These are phyloP conservation scores for Dasypolia templi DNA, from an alignment of 2,888 invertebrate species.

Conservation along the genomic window DNA sequence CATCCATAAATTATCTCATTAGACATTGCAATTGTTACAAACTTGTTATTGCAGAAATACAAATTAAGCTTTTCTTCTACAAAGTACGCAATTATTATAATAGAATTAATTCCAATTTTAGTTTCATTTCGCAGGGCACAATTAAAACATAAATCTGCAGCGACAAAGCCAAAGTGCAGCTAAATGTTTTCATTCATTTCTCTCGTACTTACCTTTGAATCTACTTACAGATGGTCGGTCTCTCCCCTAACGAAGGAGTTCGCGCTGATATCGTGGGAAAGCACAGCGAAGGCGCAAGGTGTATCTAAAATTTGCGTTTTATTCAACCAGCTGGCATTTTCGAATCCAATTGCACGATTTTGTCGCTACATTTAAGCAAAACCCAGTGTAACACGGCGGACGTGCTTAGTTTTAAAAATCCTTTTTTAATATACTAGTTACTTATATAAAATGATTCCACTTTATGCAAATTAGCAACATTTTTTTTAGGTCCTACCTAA, in stretches of 20 bases:
- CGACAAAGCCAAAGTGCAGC: constrained; percentile 67
- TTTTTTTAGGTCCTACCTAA: constrained; percentile 14
- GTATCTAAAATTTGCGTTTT: constrained; percentile 81
- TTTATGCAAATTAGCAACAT: constrained; percentile 23
- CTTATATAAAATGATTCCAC: constrained; percentile 15
- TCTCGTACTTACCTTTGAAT: constrained; percentile 67
- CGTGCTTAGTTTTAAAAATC: constrained; percentile 14
- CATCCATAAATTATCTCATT: not conserved
- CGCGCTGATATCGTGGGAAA: constrained; percentile 78
- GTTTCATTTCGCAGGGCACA: constrained; percentile 55
- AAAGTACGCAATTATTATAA: constrained; percentile 64
- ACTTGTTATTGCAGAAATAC: constrained; percentile 28
- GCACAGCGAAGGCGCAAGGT: constrained; percentile 74
- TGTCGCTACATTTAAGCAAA: constrained; percentile 74
- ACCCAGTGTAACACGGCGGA: constrained; percentile 58
- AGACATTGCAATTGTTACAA: constrained; percentile 18
- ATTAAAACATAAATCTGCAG: constrained; percentile 66
- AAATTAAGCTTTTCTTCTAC: constrained; percentile 39
- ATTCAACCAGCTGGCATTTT: constrained; percentile 62
- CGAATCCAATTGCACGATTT: constrained; percentile 71
- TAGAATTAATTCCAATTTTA: constrained; percentile 55
- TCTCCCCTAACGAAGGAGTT: constrained; percentile 61
- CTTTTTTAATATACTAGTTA: not conserved
- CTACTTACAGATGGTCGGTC: constrained; percentile 57
- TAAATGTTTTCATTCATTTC: constrained; percentile 73